Evolutionary conservation across 23 tunicate species (phyloP).

Genomic region (Diplosoma virens): DNA sequence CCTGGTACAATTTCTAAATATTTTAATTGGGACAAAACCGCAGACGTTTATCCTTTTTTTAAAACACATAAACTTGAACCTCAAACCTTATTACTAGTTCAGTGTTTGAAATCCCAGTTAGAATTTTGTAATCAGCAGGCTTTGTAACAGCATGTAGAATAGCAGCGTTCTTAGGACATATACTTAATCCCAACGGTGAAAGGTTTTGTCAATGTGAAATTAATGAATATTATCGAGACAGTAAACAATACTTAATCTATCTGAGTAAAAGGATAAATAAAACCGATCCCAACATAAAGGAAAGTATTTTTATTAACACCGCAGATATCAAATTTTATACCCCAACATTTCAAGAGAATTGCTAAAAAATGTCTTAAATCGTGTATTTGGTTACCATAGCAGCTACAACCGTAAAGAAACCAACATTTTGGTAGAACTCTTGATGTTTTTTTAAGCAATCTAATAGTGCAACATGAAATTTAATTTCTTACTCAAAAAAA

Average conservation of each 20-base stretch:
- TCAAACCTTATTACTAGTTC: neutral
- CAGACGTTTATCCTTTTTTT: neutral
- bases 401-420: neutral
- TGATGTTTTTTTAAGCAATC: neutral
- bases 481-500: neutral
- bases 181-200: neutral
- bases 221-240: constrained; percentile 20
- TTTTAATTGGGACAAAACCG: neutral
- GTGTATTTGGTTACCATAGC: neutral
- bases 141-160: neutral
- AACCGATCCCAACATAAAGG: neutral
- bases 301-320: neutral
- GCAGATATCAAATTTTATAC: neutral
- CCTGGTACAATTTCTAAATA: neutral
- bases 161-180: neutral
- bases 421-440: neutral
- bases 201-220: neutral
- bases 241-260: neutral
- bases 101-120: neutral
- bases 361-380: neutral
- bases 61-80: constrained; percentile 11
- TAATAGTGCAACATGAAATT: neutral
- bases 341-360: neutral
- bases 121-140: constrained; percentile 2
- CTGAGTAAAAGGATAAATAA: neutral